Base-by-base conservation (phyloP, 2,888 invertebrate genomes). In the Myathropa florea region DNA sequence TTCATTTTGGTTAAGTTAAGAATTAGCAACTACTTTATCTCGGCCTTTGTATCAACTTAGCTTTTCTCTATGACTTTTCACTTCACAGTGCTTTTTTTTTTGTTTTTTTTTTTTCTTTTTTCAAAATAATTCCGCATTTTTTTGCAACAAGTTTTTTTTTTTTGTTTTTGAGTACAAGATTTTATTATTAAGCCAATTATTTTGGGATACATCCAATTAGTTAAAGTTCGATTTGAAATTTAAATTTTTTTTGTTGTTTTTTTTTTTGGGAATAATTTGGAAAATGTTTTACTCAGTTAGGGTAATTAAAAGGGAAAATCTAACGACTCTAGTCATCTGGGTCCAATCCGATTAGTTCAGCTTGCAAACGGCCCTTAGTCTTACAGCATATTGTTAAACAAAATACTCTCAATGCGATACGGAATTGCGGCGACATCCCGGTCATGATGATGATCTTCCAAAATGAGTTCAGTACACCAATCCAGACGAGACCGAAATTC, bases 371-470 rank as follows among this genome's bases (percentile, higher is more conserved):
- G 84, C 96, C 95, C 92, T 97, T 96, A 91, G 96, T 95, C 89
- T 97, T 95, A 93, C 98, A 98, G 93, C 97, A 98, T 88, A 97
- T 95, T 60, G 97, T 97, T 93, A 97, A 94, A 93, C 97, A 98
- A 91, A 98, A 95, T 90, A 97, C 96, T 90, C 97, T 94, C 89
- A 98, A 94, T 61, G 98, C 98, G 86, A 97, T 94, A 88, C 98
- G 95, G 93, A 99, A 99, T 93, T 98, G 97, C 60, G 97, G 97
- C 92, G 98, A 98, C 93, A 98, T 94, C 84, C 96, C 95, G 89
- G 97, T 94, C 92, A 98, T 95, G 89, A 99, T 96, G 88, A 99
- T 93, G 88, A 98, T 96, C 93, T 99, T 99, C 97, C 98, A 98
- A 93, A 98, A 97, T 65, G 98, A 98, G 93, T 98, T 98, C 89